Evolutionary conservation across 2,113 vertebrate genomes (phyloP).

Genomic region (Cryptotis parvus): DNA sequence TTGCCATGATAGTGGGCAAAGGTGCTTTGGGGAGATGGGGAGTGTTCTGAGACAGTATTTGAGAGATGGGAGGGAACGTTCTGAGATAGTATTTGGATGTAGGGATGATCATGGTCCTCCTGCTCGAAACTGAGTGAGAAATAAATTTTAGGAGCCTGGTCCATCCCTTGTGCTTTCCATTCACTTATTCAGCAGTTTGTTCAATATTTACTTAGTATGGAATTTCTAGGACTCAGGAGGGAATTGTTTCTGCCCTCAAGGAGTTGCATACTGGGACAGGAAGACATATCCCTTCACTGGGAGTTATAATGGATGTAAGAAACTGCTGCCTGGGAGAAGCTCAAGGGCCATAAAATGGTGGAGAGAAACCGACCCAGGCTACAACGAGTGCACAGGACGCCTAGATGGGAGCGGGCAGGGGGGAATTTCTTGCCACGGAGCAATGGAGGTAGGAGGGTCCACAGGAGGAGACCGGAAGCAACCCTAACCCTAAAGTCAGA

Average conservation of each 20-base stretch:
- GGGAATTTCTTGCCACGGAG: not conserved
- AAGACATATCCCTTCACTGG: not conserved
- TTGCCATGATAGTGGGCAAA: not conserved
- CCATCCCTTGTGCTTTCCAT: not conserved
- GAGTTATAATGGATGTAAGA: not conserved
- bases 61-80: too few species aligned
- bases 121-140: conserved; percentile 15
- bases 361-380: not conserved
- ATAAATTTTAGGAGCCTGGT: not conserved
- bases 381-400: too few species aligned
- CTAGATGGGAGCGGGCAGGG: too few species aligned
- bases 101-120: not conserved
- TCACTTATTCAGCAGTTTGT: not conserved
- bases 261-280: not conserved
- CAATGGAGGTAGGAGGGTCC: too few species aligned
- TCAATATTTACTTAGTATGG: not conserved
- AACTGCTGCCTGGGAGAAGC: not conserved
- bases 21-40: not conserved
- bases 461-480: not conserved
- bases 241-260: not conserved
- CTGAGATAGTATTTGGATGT: not conserved
- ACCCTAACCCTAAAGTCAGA: not conserved
- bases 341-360: fast-evolving
- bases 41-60: not conserved
- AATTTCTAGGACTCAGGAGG: not conserved